Base-by-base conservation (phyloP, 2,113 vertebrate species). In the Stegostoma tigrinum region DNA sequence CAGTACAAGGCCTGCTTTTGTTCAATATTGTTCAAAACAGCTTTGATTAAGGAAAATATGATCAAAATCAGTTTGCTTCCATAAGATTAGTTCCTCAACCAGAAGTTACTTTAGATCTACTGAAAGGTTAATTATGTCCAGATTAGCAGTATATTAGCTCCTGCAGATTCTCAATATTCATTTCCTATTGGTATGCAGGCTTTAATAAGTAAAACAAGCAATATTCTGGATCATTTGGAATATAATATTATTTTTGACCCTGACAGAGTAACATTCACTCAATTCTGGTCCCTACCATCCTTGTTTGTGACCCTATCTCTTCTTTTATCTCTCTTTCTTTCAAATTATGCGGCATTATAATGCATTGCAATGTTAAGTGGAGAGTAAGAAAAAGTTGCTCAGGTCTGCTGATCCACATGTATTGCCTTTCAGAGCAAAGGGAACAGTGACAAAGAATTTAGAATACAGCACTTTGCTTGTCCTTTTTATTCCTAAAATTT, bases 41-140 rank as follows among this genome's bases (percentile, higher is more conserved):
- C 52, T 5, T 19, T 55, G 15, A 12, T 64, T n/a, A 91, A 91
- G 30, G 23, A 61, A 61, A 91, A n/a, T 21, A 83, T 83, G 5
- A 83, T 83, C 80, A 45, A 17, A n/a, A 64, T 61, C 30, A 91
- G 10, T 91, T 91, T 91, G 52, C 30, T 91, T 91, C 27, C 87
- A 91, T n/a, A 64, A n/a, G 87, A 91, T 91, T 30, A 91, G 17
- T 91, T n/a, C n/a, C 64, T 55, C 87, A 91, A 64, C 30, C 52
- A 91, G 52, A 64, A 91, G 30, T 91, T 86, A 23, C 83, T 45
- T 86, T 48, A 48, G 87, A 64, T 64, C 55, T 91, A 55, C 55
- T 64, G 55, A 55, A 91, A 91, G 87, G 87, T 91, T 91, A 91
- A 64, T 91, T 64, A 91, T n/a, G 55, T 91, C 34, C 87, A 91